These are phyloP conservation scores for Spermophilus dauricus DNA, from an alignment of 2,113 vertebrate species.

Conservation along the genomic window DNA sequence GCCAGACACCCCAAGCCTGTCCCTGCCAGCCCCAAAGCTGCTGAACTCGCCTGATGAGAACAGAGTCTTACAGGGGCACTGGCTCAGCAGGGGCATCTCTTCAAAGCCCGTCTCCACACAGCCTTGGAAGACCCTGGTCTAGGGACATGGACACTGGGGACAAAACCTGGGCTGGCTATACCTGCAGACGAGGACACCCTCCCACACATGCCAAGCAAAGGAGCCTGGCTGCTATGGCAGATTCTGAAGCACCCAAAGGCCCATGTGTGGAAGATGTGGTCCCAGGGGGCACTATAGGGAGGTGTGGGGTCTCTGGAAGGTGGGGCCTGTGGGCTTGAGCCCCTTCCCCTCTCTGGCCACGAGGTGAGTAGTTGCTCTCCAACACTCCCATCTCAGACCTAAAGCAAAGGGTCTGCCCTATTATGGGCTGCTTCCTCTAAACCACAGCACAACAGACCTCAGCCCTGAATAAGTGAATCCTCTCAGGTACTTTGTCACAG, in stretches of 20 bases:
- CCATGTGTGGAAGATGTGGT: neutral
- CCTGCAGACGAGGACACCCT: too few species aligned
- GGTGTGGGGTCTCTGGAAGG: neutral
- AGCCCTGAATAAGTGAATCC: neutral
- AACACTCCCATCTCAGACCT: neutral
- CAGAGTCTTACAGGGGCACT: accelerated
- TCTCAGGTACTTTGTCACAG: neutral
- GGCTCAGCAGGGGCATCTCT: neutral
- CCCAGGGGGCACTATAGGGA: neutral
- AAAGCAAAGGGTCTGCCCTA: neutral
- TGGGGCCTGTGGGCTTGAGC: neutral
- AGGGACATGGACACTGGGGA: accelerated
- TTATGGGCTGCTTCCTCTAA: neutral
- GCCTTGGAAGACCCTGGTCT: neutral
- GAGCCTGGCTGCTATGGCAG: neutral
- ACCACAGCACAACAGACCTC: neutral
- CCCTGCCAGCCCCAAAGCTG: neutral
- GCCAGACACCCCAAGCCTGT: neutral
- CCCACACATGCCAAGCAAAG: neutral
- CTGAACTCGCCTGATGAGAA: neutral
- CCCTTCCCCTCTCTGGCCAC: neutral
- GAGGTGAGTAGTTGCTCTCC: neutral
- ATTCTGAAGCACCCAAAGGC: neutral
- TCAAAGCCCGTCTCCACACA: neutral
- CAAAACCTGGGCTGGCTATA: neutral